Evolutionary conservation across 1,140 invertebrate species (phyloP), one percentile per base, ranked within the genome.

Genomic region (Brachionus angularis): DNA sequence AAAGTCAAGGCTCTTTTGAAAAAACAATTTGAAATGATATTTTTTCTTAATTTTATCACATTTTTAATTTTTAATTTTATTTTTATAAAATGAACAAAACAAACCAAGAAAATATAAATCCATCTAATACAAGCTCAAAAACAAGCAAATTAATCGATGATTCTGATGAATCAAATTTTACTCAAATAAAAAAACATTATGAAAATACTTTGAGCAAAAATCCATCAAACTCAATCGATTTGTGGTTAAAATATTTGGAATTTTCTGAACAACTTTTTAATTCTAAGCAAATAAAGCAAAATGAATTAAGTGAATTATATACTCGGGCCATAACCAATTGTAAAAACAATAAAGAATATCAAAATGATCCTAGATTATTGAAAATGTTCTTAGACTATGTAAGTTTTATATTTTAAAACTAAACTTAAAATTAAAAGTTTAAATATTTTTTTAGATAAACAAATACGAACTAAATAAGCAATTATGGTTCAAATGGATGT

Each of bases 141-240:
- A 3, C 18, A 58, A 58, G 8, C 18, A n/a, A n/a, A n/a, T n/a
- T n/a, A n/a, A n/a, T 2, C 12, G 27, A 58, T 7, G 10, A 5
- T 12, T 18, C 36, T 5, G 53, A 58, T 21, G 33, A 39, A 21
- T 39, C 53, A 34, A 12, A 58, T 39, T 58, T 58, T 10, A 23
- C 18, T 39, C 16, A 21, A 21, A 58, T 58, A 36, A 16, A 23
- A n/a, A 58, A 10, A 10, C 34, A 25, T 23, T 58, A 39, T 18
- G 21, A 58, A 58, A 58, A 58, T n/a, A n/a, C n/a, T n/a, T n/a
- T n/a, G n/a, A n/a, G n/a, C n/a, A 39, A 34, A 58, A 58, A 58
- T 58, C 25, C 33, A 58, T 23, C 36, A 36, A 58, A 58, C 4
- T 23, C 16, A 8, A 58, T 58, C 39, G 53, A 58, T 36, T 21